Conservation (phyloP, 2,113 vertebrate species). For the Eublepharis macularius region DNA sequence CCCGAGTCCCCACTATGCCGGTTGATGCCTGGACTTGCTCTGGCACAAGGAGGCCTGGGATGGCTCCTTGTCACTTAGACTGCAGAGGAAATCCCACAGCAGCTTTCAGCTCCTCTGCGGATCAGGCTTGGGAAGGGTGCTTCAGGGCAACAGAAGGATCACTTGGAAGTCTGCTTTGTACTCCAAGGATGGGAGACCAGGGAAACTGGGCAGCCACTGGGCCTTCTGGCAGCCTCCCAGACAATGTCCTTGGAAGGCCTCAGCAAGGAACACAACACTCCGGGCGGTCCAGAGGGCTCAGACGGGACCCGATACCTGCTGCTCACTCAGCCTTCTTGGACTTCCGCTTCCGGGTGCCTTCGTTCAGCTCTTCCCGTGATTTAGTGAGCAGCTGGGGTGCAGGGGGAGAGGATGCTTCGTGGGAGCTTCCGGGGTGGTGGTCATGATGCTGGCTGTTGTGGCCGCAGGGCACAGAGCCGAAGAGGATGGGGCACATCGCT, state of each 20-base stretch:
- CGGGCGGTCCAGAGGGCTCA: constrained; percentile 48
- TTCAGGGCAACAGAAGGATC: not conserved
- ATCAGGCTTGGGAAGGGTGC: not conserved
- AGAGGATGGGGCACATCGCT: constrained; percentile 87
- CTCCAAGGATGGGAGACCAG: constrained; percentile 11
- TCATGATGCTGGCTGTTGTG: constrained; percentile 62
- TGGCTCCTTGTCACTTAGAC: not conserved
- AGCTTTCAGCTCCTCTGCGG: not conserved
- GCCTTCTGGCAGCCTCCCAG: constrained; percentile 35
- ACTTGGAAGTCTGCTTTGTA: not conserved
- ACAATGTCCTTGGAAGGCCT: constrained; percentile 45
- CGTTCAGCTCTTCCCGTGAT: constrained; percentile 92
- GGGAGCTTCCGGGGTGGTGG: constrained; percentile 68
- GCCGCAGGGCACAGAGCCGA: constrained; percentile 77
- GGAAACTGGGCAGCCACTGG: constrained; percentile 15
- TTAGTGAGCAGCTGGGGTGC: constrained; percentile 78
- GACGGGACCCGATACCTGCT: not conserved
- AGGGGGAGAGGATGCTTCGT: constrained; percentile 56
- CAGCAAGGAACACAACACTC: not conserved
- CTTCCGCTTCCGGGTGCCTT: constrained; percentile 93
- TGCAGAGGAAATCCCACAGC: not conserved
- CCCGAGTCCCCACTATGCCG: not conserved
- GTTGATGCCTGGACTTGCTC: not conserved
- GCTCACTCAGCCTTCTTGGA: constrained; percentile 92
- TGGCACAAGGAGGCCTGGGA: not conserved